phyloP scores from a whole-genome alignment of 2,888 invertebrate species.

The Tyria jacobaeae region DNA sequence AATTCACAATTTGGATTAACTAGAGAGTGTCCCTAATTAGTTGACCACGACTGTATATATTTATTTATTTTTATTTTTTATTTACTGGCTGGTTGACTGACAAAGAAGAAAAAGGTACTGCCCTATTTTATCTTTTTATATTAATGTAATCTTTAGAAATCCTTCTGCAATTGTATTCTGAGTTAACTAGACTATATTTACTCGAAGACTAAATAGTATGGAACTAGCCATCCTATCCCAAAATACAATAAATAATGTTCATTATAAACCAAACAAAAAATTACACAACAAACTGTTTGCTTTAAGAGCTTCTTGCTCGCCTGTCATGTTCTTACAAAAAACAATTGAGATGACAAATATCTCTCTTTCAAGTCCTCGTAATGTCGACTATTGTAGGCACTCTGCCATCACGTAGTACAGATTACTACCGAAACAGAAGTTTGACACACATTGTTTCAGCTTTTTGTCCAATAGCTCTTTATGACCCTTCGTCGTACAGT shows the following conservation, averaged over 20 bases:
- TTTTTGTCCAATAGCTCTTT: constrained; percentile 51
- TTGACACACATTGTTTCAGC: constrained; percentile 63
- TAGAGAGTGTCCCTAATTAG: too few species aligned
- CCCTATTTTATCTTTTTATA: too few species aligned
- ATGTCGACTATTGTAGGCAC: constrained; percentile 25
- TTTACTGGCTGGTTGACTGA: too few species aligned
- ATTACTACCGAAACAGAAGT: constrained; percentile 77
- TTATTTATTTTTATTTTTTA: too few species aligned
- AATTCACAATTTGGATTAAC: too few species aligned
- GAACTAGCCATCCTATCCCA: too few species aligned
- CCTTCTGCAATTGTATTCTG: too few species aligned
- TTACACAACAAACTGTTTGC: constrained; percentile 31
- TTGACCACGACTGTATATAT: too few species aligned
- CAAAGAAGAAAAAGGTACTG: too few species aligned
- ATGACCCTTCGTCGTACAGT: constrained; percentile 32
- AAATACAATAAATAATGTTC: neutral
- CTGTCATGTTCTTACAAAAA: constrained; percentile 31
- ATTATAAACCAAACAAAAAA: constrained; percentile 3
- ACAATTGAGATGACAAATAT: constrained; percentile 42
- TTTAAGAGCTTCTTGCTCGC: constrained; percentile 28
- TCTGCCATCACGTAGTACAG: constrained; percentile 30
- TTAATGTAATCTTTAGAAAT: too few species aligned
- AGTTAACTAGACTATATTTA: too few species aligned
- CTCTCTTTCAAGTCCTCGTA: constrained; percentile 26
- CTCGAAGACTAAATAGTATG: too few species aligned